phyloP scores from a whole-genome alignment of 2,888 invertebrate genomes.

The Cephus pygmeus region DNA sequence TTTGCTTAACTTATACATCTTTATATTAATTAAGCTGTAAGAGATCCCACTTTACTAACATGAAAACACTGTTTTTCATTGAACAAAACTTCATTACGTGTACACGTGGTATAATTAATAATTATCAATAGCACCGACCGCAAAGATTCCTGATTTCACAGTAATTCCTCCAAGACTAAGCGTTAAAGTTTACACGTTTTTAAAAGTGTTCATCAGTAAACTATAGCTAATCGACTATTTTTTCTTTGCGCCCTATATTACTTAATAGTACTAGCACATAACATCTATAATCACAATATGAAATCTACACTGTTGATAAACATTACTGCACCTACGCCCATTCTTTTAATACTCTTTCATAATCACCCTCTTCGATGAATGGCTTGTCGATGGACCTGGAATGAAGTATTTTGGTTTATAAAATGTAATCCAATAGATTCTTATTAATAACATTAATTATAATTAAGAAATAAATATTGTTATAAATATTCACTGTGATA shows the following conservation, averaged over 20 bases:
- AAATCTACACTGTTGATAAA: constrained; percentile 4
- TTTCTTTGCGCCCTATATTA: background rate
- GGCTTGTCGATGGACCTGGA: constrained; percentile 86
- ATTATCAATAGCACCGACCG: background rate
- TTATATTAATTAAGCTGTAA: background rate
- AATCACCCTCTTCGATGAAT: constrained; percentile 85
- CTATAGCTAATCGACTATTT: background rate
- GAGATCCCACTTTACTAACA: background rate
- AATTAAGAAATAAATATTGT: background rate
- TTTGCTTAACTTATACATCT: background rate
- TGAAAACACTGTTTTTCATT: background rate
- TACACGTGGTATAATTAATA: background rate
- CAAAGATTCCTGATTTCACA: background rate
- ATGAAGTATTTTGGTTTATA: background rate
- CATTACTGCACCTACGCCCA: constrained; percentile 75
- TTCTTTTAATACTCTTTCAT: constrained; percentile 84
- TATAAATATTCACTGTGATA: constrained; percentile 13
- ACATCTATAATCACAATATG: background rate
- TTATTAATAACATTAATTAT: background rate
- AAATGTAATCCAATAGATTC: background rate
- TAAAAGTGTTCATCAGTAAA: background rate
- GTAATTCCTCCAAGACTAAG: background rate
- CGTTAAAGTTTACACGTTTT: background rate
- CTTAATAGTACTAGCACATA: background rate
- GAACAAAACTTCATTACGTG: background rate